Percentiles rank a stretch among this genome's conserved stretches.
phyloP scores from a whole-genome alignment of 2,888 invertebrate genomes.

The Drosophila macrospina region DNA sequence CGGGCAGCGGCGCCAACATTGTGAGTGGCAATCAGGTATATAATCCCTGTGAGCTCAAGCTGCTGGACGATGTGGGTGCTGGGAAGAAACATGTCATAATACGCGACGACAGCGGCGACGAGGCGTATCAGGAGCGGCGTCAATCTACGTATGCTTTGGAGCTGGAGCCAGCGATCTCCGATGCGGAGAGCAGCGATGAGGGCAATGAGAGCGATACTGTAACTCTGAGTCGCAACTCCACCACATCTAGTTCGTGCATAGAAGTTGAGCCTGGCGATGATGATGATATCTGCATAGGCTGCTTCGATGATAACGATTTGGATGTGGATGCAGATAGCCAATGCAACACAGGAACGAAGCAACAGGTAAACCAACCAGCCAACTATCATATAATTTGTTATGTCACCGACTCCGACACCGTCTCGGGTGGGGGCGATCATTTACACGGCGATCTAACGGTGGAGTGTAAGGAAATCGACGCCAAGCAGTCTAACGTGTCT shows the following conservation, averaged over 20 bases:
- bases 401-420: conserved; percentile 8
- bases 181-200: conserved; percentile 73
- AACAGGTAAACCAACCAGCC: conserved; percentile 43
- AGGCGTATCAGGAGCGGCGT: conserved; percentile 50
- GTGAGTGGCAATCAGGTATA: conserved; percentile 69
- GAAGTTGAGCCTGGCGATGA: conserved; percentile 52
- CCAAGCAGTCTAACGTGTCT: conserved; percentile 64
- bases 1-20: conserved; percentile 40
- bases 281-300: conserved; percentile 54
- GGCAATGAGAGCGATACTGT: conserved; percentile 72
- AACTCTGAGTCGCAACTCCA: conserved; percentile 72
- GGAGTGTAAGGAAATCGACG: conserved; percentile 54
- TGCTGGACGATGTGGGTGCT: conserved; percentile 72
- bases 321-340: conserved; percentile 25
- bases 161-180: conserved; percentile 78
- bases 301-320: conserved; percentile 44
- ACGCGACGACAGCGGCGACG: conserved; percentile 44
- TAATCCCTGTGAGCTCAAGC: conserved; percentile 82
- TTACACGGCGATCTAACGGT: conserved; percentile 22
- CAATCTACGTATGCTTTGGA: conserved; percentile 76
- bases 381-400: conserved; percentile 7
- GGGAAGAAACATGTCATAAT: conserved; percentile 58
- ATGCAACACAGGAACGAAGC: conserved; percentile 34
- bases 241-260: conserved; percentile 65
- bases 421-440: conserved; percentile 4